Percentiles rank a stretch among this genome's conserved stretches.
Conservation (phyloP, 2,113 vertebrate genomes). For the Misgurnus mizolepis region DNA sequence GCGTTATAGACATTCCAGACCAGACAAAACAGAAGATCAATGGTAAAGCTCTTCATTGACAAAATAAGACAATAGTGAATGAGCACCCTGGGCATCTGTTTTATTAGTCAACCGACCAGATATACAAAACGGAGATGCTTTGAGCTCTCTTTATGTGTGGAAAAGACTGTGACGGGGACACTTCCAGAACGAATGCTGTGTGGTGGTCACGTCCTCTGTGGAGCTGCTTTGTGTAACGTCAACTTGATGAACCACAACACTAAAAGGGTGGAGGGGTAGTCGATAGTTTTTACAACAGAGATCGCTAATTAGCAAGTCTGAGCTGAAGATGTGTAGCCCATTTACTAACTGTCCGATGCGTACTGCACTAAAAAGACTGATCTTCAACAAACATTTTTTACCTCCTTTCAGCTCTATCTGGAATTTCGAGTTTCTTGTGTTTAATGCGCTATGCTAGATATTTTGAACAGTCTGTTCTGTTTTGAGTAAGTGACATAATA, state of each 20-base stretch:
- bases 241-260: not conserved
- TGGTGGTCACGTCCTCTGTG: not conserved
- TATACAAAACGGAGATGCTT: not conserved
- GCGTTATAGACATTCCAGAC: not conserved
- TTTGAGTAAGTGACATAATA: too few species aligned
- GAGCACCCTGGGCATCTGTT: not conserved
- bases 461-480: too few species aligned
- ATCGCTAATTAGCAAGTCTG: not conserved
- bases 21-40: conserved; percentile 12
- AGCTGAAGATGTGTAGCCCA: too few species aligned
- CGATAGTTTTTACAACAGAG: not conserved
- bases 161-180: conserved; percentile 1
- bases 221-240: not conserved
- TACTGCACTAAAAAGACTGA: too few species aligned
- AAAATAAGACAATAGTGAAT: not conserved
- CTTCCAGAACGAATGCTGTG: not conserved
- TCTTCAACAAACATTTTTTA: too few species aligned
- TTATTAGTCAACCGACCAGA: conserved; percentile 1
- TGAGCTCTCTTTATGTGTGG: not conserved
- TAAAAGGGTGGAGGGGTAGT: not conserved
- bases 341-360: too few species aligned
- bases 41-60: not conserved
- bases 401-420: not conserved
- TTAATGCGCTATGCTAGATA: not conserved
- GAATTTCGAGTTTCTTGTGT: not conserved